These are phyloP conservation scores for Catostomus latipinnis DNA, from an alignment of 2,797 vertebrate species.

Conservation along the genomic window DNA sequence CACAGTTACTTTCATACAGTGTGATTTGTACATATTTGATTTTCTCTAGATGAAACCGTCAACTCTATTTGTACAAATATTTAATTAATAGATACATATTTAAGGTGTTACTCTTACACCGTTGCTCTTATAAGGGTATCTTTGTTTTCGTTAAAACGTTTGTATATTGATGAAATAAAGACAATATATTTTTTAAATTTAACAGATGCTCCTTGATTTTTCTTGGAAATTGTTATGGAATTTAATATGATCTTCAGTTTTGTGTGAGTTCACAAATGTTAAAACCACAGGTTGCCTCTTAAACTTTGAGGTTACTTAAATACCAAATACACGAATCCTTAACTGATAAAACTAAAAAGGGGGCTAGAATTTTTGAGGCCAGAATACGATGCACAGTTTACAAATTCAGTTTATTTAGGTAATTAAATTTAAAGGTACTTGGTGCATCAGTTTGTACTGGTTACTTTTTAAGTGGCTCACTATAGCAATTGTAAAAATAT, in stretches of 20 bases:
- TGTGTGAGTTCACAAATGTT: background rate
- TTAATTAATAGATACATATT: slow-evolving; percentile 82
- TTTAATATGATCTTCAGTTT: background rate
- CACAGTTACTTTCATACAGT: slow-evolving; percentile 25
- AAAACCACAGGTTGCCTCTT: background rate
- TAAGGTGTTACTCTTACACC: slow-evolving; percentile 66
- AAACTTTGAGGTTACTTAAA: background rate
- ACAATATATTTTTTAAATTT: slow-evolving; percentile 73
- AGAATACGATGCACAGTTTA: no score
- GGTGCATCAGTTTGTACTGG: no score
- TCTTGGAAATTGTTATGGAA: background rate
- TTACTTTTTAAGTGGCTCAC: no score
- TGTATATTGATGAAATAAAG: slow-evolving; percentile 72
- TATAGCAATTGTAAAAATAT: no score
- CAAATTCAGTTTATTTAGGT: no score
- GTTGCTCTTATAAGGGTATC: slow-evolving; percentile 66
- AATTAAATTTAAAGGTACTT: no score
- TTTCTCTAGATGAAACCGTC: slow-evolving; percentile 53
- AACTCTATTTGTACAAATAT: slow-evolving; percentile 68
- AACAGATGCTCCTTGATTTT: slow-evolving; percentile 1
- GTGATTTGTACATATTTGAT: slow-evolving; percentile 68
- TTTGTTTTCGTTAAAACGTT: slow-evolving; percentile 58
- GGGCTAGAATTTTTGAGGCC: no score
- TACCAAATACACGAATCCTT: no score
- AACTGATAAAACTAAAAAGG: no score